A percentile compares a stretch with the other conserved stretches of the same genome.
Conservation (phyloP, 2,797 vertebrate species). For the Gobio occitaniae region DNA sequence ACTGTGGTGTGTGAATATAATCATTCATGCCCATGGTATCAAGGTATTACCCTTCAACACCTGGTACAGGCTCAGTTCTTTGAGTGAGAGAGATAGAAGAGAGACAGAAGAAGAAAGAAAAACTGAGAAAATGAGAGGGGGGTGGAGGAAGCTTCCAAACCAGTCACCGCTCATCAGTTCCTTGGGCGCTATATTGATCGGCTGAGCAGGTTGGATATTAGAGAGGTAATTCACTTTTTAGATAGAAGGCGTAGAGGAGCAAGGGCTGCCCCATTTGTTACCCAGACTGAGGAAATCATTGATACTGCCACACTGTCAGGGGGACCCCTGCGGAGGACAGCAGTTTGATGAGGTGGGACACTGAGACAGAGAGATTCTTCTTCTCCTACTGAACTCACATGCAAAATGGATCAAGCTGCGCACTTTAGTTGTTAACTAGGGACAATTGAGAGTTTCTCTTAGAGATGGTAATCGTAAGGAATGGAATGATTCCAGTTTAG, state of each 20-base stretch:
- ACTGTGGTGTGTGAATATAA: background rate
- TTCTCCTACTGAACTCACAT: background rate
- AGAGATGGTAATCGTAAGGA: background rate
- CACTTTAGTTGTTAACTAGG: background rate
- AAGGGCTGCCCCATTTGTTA: slow-evolving; percentile 57
- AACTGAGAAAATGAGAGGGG: slow-evolving; percentile 3
- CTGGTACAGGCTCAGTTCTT: background rate
- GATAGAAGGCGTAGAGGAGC: slow-evolving; percentile 41
- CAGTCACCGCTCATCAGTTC: slow-evolving; percentile 46
- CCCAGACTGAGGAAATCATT: slow-evolving; percentile 52
- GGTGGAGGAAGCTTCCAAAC: slow-evolving; percentile 27
- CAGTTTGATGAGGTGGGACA: slow-evolving; percentile 34
- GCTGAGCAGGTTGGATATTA: slow-evolving; percentile 58
- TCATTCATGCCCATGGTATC: background rate
- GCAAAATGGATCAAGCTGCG: slow-evolving; percentile 10
- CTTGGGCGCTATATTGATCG: slow-evolving; percentile 56
- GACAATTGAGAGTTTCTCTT: background rate
- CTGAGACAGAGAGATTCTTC: slow-evolving; percentile 14
- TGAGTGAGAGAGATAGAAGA: slow-evolving; percentile 9
- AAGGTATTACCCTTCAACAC: background rate
- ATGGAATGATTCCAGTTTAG: background rate
- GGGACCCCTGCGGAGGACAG: slow-evolving; percentile 32
- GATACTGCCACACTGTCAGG: slow-evolving; percentile 39
- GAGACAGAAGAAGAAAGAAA: slow-evolving; percentile 36
- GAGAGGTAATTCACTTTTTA: slow-evolving; percentile 60